Base-by-base conservation (phyloP, 1,140 invertebrate species). In the Macrobrachium nipponense region DNA sequence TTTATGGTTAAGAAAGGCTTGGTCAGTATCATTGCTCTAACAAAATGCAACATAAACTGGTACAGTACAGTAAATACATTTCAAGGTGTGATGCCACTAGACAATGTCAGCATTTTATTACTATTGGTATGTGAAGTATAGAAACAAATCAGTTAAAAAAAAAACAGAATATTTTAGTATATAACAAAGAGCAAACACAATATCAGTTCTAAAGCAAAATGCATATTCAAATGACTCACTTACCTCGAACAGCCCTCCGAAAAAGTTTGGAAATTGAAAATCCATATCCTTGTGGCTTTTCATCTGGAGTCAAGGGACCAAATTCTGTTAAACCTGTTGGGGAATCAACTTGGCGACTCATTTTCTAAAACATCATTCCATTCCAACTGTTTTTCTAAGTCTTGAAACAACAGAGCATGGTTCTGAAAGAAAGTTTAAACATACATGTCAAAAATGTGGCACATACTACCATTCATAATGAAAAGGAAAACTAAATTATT, bases 231-330 rank as follows among this genome's bases (percentile, higher is more conserved):
- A 11, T 51, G 27, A 14, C 59, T 11, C 20, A 88, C 87, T 87
- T 89, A 89, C 90, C 90, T 90, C 91, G 75, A 86, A 90, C 89
- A 51, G 83, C 84, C 75, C 90, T 91, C 76, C 89, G 90, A 79
- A 91, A 91, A 36, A 92, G 89, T 87, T 91, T 90, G 18, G 90
- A 90, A 58, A 92, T 89, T n/a, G 92, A 91, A 77, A 90, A 90
- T 27, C 90, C 90, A 62, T 89, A 85, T 62, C 89, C 85, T 75
- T 90, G 89, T 15, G 90, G 89, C 81, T 91, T 91, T 59, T 91
- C 90, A 66, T 92, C 92, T 18, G 91, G 91, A 89, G 90, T 91
- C 2, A 92, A 88, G 8, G 92, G 91, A 20, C 91, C 91, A 90
- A 92, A 92, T 66, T 91, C 90, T 23, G 92, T 92, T 12, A 92